Conservation (phyloP, 2,888 invertebrate genomes). For the Pachydiplax longipennis region DNA sequence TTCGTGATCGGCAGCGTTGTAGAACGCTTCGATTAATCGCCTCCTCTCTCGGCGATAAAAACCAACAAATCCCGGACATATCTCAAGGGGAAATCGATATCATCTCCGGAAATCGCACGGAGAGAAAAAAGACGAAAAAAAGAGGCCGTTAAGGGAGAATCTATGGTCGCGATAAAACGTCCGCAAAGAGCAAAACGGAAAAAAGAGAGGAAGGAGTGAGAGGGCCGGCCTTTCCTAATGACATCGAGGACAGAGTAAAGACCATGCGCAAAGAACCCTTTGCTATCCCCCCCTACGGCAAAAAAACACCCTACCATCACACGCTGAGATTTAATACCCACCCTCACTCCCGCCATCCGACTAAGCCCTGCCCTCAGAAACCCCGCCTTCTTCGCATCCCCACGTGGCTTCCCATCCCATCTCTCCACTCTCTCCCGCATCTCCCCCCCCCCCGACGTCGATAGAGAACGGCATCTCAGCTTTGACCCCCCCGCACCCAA, state of each 20-base stretch:
- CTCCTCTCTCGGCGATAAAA: constrained; percentile 16
- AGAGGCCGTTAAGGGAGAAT: not conserved
- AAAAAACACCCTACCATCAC: not conserved
- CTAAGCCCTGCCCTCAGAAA: constrained; percentile 9
- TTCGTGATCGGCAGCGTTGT: not conserved
- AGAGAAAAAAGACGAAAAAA: constrained; percentile 19
- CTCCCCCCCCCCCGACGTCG: not conserved
- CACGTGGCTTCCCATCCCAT: not conserved
- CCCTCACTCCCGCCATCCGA: constrained; percentile 16
- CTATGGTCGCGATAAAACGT: constrained; percentile 38
- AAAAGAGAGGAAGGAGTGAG: not conserved
- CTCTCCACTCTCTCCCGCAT: not conserved
- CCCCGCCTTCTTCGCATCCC: constrained; percentile 20
- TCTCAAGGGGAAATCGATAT: constrained; percentile 1
- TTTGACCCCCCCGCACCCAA: not conserved
- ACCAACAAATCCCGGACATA: constrained; percentile 19
- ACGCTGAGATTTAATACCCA: not conserved
- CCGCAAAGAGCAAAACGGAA: not conserved
- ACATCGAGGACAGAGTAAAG: constrained; percentile 44
- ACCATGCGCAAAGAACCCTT: constrained; percentile 36
- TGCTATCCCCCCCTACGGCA: not conserved
- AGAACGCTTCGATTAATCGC: not conserved
- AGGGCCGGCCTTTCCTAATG: constrained; percentile 14
- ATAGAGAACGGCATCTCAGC: constrained; percentile 14
- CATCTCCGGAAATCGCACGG: constrained; percentile 1